Evolutionary conservation across 1,140 invertebrate species (phyloP).

Genomic region (Triops cancriformis): DNA sequence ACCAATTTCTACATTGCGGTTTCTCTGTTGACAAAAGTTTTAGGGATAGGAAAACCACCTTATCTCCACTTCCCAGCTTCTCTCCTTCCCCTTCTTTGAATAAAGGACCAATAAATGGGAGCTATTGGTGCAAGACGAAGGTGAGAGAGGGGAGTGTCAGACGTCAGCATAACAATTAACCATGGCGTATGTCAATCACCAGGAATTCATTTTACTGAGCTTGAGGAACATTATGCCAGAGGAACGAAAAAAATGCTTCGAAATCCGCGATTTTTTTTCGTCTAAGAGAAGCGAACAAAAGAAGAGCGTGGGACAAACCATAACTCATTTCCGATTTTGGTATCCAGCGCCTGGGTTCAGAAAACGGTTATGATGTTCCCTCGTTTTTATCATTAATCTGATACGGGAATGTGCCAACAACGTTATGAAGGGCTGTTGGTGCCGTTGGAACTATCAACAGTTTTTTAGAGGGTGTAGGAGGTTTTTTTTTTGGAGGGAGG

Average conservation of each 20-base stretch:
- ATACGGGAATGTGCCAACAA: not conserved
- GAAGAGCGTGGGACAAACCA: not conserved
- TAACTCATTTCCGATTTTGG: not conserved
- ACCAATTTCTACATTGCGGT: not conserved
- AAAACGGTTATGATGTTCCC: not conserved
- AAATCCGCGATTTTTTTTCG: too few relatives aligned
- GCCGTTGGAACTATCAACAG: not conserved
- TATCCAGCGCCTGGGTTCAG: not conserved
- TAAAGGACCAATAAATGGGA: not conserved
- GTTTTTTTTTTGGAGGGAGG: not conserved
- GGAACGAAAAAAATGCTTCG: too few relatives aligned
- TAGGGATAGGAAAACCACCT: not conserved
- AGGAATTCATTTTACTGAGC: too few relatives aligned
- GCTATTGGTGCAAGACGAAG: not conserved
- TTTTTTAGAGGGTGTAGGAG: too few relatives aligned
- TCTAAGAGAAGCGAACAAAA: not conserved
- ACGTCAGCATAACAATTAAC: not conserved
- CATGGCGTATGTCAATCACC: not conserved
- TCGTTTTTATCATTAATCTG: not conserved
- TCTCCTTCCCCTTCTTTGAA: not conserved
- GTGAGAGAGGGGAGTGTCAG: not conserved
- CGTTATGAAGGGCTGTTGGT: not conserved
- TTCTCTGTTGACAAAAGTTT: not conserved
- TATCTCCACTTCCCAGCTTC: not conserved
- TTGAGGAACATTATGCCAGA: too few relatives aligned